Conservation (phyloP, 1,140 invertebrate species). For the Zaprionus davidi region DNA sequence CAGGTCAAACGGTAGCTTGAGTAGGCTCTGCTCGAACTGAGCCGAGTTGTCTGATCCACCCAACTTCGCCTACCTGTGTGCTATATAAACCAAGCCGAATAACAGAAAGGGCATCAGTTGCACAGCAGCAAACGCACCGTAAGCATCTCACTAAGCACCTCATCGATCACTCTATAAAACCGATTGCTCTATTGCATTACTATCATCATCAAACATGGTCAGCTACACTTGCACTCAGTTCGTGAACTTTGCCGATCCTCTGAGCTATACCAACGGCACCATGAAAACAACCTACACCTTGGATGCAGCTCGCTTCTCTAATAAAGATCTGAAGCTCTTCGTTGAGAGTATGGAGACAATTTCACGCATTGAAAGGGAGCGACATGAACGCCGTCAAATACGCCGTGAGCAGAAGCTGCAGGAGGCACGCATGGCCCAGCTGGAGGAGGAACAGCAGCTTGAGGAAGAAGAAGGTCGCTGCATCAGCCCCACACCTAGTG, state of each 20-base stretch:
- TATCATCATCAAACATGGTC: slow-evolving; percentile 37
- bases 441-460: slow-evolving; percentile 25
- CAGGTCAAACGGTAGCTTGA: slow-evolving; percentile 5
- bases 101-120: slow-evolving; percentile 41
- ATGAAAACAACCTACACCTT: slow-evolving; percentile 47
- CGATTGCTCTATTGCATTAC: background rate
- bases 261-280: background rate
- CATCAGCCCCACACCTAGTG: slow-evolving; percentile 58
- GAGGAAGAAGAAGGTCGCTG: slow-evolving; percentile 29
- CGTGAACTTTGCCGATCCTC: slow-evolving; percentile 26
- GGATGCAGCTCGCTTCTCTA: slow-evolving; percentile 53
- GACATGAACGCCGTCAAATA: slow-evolving; percentile 48
- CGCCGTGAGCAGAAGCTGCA: slow-evolving; percentile 41
- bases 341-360: slow-evolving; percentile 73
- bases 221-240: slow-evolving; percentile 51
- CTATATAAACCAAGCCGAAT: slow-evolving; percentile 34
- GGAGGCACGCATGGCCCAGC: slow-evolving; percentile 36
- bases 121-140: slow-evolving; percentile 30
- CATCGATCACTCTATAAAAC: background rate
- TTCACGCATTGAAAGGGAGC: slow-evolving; percentile 56
- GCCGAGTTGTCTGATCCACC: background rate
- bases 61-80: slow-evolving; percentile 5
- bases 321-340: slow-evolving; percentile 58
- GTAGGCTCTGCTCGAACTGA: no score
- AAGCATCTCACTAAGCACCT: background rate